Evolutionary conservation across 64 coral and sea anemone genomes (phyloP), one percentile per base, ranked within the genome.

Genomic region (Montipora sp.): DNA sequence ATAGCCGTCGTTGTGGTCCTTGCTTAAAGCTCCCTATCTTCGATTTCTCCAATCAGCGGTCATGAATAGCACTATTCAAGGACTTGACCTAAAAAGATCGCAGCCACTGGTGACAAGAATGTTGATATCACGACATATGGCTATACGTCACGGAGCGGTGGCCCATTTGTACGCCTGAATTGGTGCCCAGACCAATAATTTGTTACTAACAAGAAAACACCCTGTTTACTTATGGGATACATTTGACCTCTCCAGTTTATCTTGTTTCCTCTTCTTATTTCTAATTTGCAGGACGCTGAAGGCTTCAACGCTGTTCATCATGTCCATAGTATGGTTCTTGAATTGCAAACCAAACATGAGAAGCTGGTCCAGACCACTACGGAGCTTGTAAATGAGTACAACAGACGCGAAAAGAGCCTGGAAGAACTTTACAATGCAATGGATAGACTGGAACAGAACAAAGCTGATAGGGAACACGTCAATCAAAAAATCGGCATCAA

Each of bases 281-380:
- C 8, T 63, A 6, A 61, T 69, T 19, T 47, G 16, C 68, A 98
- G 95, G 95, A 98, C 21, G 95, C 95, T 5, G 95, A 98, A 46
- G 95, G 95, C 8, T 98, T 98, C 59, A 98, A 98, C 47, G 95
- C 95, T 0, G 95, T 98, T 4, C 95, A 98, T 75, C 95, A 98
- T 45, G 95, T 98, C 20, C 95, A 98, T 23, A 98, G 95, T 48
- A 94, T 98, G 92, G 95, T 98, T 0, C 89, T 98, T n/a, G 95
- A 98, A 61, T 70, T 98, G 24, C 95, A 98, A 70, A 51, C 83
- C 1, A 98, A 98, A 65, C 92, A 98, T 51, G 95, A 98, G 55
- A 98, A 98, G 53, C 15, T 94, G 10, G 86, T 88, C 44, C 61
- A 93, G 16, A 98, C 95, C 18, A 94, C 92, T 3, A 47, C 95